These are phyloP conservation scores for Microtus ochrogaster DNA, from an alignment of 2,113 vertebrate species.

Conservation along the genomic window DNA sequence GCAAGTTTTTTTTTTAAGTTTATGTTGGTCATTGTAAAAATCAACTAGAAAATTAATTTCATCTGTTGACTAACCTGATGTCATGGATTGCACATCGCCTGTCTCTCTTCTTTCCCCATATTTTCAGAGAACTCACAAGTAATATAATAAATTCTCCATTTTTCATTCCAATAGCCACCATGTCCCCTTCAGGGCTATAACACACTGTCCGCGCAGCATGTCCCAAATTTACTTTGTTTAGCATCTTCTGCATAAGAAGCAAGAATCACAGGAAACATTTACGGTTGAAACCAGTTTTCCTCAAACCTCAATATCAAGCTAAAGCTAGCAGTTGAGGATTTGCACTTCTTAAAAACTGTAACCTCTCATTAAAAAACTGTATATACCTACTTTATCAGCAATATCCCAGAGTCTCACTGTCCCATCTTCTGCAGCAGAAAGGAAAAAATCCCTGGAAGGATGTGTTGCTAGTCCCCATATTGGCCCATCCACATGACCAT, in stretches of 20 bases:
- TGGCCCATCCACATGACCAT: slow-evolving; percentile 96
- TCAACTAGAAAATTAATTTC: not conserved
- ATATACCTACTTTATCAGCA: slow-evolving; percentile 92
- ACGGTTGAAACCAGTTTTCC: slow-evolving; percentile 24
- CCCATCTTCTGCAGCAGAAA: slow-evolving; percentile 97
- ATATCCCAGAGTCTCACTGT: slow-evolving; percentile 98
- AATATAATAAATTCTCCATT: slow-evolving; percentile 98
- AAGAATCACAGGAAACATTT: slow-evolving; percentile 43
- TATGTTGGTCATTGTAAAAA: not conserved
- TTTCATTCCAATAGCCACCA: slow-evolving; percentile 99
- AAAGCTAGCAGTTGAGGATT: not conserved
- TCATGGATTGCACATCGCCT: slow-evolving; percentile 95
- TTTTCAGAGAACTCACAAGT: slow-evolving; percentile 95
- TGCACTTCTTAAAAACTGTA: not conserved
- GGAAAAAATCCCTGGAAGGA: slow-evolving; percentile 94
- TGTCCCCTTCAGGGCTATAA: slow-evolving; percentile 97
- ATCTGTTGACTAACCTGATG: slow-evolving; percentile 90
- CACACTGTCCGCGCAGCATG: slow-evolving; percentile 94
- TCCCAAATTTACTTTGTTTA: slow-evolving; percentile 97
- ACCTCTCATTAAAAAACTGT: not conserved
- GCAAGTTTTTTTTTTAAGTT: not conserved
- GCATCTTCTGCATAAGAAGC: slow-evolving; percentile 93
- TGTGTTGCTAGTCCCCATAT: slow-evolving; percentile 96
- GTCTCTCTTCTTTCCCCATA: slow-evolving; percentile 98
- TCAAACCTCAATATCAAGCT: not conserved